Evolutionary conservation across 1,140 invertebrate genomes (phyloP).

Genomic region (Drosophila equinoxialis): DNA sequence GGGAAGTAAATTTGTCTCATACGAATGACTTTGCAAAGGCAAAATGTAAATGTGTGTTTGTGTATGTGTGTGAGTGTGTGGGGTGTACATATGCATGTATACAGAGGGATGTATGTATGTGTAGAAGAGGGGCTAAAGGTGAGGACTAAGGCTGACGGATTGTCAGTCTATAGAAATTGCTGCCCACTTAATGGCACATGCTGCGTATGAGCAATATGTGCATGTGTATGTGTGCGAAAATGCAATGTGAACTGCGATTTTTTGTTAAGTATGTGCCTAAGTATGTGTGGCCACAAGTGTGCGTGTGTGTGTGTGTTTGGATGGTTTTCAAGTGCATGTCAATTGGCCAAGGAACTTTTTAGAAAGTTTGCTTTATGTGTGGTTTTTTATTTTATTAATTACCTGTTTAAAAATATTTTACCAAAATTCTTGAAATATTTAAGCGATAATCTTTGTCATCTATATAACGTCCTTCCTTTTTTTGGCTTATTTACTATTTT

Average conservation of each 20-base stretch:
- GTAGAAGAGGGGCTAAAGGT: slow-evolving; percentile 18
- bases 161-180: slow-evolving; percentile 42
- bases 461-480: slow-evolving; percentile 20
- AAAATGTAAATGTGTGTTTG: slow-evolving; percentile 17
- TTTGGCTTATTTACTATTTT: no score
- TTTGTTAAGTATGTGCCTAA: slow-evolving; percentile 15
- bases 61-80: neutral
- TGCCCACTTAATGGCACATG: slow-evolving; percentile 68
- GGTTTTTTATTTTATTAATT: neutral
- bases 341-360: slow-evolving; percentile 49
- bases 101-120: neutral
- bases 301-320: slow-evolving; percentile 17
- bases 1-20: slow-evolving; percentile 66
- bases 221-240: slow-evolving; percentile 39
- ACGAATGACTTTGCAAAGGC: slow-evolving; percentile 43
- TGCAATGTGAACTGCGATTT: slow-evolving; percentile 46
- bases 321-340: slow-evolving; percentile 71
- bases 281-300: slow-evolving; percentile 13
- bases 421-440: slow-evolving; percentile 32
- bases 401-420: slow-evolving; percentile 49
- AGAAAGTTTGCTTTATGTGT: slow-evolving; percentile 16
- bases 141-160: slow-evolving; percentile 16
- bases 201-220: slow-evolving; percentile 67
- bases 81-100: neutral
- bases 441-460: slow-evolving; percentile 26